Conservation (phyloP, 2,113 vertebrate genomes). For the Pyrgilauda ruficollis region DNA sequence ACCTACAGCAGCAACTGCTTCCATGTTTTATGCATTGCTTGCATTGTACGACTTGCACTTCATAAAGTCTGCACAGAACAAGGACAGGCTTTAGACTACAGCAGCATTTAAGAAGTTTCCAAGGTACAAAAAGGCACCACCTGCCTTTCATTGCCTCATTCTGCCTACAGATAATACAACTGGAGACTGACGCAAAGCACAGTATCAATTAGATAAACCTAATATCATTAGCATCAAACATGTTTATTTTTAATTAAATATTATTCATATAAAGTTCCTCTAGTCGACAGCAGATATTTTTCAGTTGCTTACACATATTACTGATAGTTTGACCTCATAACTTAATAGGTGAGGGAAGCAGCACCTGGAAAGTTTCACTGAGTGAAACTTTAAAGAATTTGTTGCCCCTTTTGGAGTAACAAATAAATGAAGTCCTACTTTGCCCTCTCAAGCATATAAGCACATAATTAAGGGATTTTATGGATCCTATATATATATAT, state of each 20-base stretch:
- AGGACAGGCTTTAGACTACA: neutral
- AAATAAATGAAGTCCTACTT: neutral
- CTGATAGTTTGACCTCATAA: neutral
- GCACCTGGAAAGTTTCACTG: neutral
- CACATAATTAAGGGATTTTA: neutral
- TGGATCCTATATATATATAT: no score
- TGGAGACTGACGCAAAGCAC: neutral
- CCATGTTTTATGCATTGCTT: neutral
- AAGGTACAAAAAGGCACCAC: neutral
- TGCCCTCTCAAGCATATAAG: neutral
- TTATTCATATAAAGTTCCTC: neutral
- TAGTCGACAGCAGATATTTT: neutral
- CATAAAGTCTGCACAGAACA: neutral
- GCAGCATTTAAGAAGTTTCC: neutral
- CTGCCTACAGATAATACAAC: neutral
- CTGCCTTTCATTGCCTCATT: neutral
- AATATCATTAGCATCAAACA: neutral
- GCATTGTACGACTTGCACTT: neutral
- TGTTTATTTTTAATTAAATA: neutral
- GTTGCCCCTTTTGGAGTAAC: neutral
- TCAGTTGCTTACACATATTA: neutral
- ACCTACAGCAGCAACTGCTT: neutral
- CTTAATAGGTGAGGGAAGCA: neutral
- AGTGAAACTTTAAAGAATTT: fast-evolving
- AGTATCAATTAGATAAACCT: neutral